Conservation (phyloP, 1,140 invertebrate genomes). For the Agraylea sexmaculata region DNA sequence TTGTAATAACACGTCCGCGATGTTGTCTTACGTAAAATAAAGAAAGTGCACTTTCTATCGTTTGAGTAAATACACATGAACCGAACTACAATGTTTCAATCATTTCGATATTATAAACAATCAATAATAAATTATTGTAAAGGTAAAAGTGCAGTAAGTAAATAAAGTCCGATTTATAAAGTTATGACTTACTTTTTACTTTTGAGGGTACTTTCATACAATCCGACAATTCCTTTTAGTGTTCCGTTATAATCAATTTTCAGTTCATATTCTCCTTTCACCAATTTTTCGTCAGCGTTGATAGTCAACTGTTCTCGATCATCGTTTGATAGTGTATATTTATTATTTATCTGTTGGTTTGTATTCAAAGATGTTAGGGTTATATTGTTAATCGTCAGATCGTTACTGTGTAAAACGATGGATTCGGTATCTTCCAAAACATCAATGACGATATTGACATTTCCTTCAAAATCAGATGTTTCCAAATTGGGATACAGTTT, state of each 20-base stretch:
- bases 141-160: no score
- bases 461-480: constrained; percentile 27
- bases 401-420: constrained; percentile 28
- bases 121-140: no score
- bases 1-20: no score
- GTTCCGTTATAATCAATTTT: constrained; percentile 27
- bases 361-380: constrained; percentile 21
- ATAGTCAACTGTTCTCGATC: constrained; percentile 27
- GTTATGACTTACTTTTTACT: constrained; percentile 33
- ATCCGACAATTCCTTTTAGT: constrained; percentile 30
- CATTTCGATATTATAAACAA: no score
- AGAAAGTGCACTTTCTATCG: no score
- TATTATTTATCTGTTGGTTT: constrained; percentile 14
- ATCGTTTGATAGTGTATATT: constrained; percentile 14
- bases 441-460: constrained; percentile 24
- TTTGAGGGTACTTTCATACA: constrained; percentile 31
- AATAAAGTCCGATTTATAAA: no score
- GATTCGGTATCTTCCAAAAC: constrained; percentile 22
- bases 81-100: no score
- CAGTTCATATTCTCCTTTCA: constrained; percentile 21
- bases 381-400: constrained; percentile 23
- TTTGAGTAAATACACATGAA: no score
- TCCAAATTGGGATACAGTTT: constrained; percentile 25
- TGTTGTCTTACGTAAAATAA: no score
- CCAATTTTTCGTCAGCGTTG: constrained; percentile 20